A percentile compares a stretch with the other conserved stretches of the same genome.
These are phyloP conservation scores for Sminthurinus signatus DNA, from an alignment of 1,140 invertebrate genomes.

Conservation along the genomic window DNA sequence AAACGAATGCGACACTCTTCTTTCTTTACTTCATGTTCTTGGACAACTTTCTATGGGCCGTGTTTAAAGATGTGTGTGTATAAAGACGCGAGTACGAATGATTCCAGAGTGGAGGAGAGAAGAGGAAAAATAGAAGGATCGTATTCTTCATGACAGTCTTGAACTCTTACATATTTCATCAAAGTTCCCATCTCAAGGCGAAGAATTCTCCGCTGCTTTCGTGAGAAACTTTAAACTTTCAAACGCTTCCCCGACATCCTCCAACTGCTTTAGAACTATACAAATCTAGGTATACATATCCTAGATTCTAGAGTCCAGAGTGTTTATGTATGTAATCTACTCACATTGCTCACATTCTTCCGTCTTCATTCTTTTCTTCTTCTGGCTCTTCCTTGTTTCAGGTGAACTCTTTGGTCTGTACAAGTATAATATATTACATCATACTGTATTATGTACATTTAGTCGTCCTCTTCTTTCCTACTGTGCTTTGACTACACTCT, in stretches of 20 bases:
- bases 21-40: no score
- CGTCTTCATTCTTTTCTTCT: constrained; percentile 6
- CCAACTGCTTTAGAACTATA: background rate
- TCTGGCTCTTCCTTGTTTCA: background rate
- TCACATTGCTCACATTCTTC: constrained; percentile 29
- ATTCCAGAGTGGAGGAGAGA: constrained; percentile 11
- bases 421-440: background rate
- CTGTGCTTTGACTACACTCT: background rate
- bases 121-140: background rate
- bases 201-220: constrained; percentile 31
- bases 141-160: constrained; percentile 27
- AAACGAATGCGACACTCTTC: constrained; percentile 16
- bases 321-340: no score
- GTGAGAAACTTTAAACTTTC: constrained; percentile 36
- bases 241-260: constrained; percentile 32
- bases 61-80: no score
- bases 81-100: no score
- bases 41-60: no score
- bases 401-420: background rate
- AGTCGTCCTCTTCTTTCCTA: background rate
- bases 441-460: background rate
- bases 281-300: no score
- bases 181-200: constrained; percentile 28
- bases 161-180: constrained; percentile 31
- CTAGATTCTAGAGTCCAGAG: no score